phyloP scores from a whole-genome alignment of 2,888 invertebrate genomes.

The Patella depressa region DNA sequence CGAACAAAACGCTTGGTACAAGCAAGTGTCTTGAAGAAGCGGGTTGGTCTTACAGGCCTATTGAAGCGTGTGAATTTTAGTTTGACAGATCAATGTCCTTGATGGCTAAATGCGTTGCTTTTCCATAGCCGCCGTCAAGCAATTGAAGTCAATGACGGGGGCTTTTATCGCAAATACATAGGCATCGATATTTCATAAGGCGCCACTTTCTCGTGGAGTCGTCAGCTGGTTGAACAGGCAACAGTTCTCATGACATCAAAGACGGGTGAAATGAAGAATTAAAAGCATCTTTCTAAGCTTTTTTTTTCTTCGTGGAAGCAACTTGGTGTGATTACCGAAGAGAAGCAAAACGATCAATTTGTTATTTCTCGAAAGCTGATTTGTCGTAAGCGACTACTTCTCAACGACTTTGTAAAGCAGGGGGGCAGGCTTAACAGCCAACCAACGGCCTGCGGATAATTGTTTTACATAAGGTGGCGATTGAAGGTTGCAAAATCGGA shows the following conservation, averaged over 20 bases:
- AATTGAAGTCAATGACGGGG: slow-evolving; percentile 25
- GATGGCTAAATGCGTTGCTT: slow-evolving; percentile 7
- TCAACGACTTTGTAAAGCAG: slow-evolving; percentile 8
- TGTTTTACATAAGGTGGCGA: slow-evolving; percentile 12
- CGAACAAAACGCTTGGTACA: background rate
- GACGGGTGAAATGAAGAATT: slow-evolving; percentile 28
- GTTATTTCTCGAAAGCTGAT: slow-evolving; percentile 9
- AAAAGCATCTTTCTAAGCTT: slow-evolving; percentile 32
- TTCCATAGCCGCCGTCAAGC: slow-evolving; percentile 5
- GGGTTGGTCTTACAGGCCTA: slow-evolving; percentile 5
- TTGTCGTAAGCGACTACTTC: slow-evolving; percentile 10
- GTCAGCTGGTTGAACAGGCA: slow-evolving; percentile 25
- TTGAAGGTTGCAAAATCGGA: slow-evolving; percentile 13
- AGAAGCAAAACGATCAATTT: slow-evolving; percentile 1
- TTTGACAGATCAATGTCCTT: slow-evolving; percentile 1
- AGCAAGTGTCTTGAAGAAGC: background rate
- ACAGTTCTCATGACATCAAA: slow-evolving; percentile 35
- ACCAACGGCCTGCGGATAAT: background rate
- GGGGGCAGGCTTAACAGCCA: slow-evolving; percentile 8
- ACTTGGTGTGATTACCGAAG: background rate
- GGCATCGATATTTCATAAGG: slow-evolving; percentile 27
- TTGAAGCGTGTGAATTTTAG: slow-evolving; percentile 5
- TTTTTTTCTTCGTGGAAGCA: slow-evolving; percentile 14
- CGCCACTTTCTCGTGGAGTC: slow-evolving; percentile 18
- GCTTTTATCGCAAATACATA: slow-evolving; percentile 26